Conservation (phyloP, 1,140 invertebrate genomes). For the Scaptomyza montana region DNA sequence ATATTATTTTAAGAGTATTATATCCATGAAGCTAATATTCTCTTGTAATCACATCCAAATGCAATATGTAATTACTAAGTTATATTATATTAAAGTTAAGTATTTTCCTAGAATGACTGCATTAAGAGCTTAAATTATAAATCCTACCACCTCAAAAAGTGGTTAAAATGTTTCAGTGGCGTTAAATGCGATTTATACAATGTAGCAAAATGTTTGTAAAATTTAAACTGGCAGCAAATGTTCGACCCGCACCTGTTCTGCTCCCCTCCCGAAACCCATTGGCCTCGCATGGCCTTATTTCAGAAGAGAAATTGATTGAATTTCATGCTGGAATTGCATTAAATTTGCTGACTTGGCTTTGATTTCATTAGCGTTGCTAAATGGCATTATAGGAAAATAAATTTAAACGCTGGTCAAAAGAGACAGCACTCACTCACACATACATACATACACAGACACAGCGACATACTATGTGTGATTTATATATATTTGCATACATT, state of each 20-base stretch:
- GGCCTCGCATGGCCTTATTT: background rate
- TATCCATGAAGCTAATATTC: no score
- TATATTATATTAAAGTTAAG: background rate
- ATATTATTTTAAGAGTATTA: no score
- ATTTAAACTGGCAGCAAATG: constrained; percentile 26
- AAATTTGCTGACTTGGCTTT: constrained; percentile 66
- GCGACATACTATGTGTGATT: constrained; percentile 29
- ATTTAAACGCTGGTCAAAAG: constrained; percentile 31
- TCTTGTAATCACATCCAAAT: no score
- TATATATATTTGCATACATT: constrained; percentile 22
- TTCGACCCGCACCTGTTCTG: no score
- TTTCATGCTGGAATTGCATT: constrained; percentile 55
- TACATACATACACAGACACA: constrained; percentile 9
- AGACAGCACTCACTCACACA: constrained; percentile 2
- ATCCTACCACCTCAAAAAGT: background rate
- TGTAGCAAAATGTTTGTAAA: constrained; percentile 35
- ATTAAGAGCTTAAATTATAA: background rate
- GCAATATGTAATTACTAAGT: background rate
- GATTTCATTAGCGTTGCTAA: constrained; percentile 59
- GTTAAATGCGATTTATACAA: constrained; percentile 53
- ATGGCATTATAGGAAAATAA: constrained; percentile 27
- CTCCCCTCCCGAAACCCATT: background rate
- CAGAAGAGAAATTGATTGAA: constrained; percentile 45
- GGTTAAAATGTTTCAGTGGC: background rate
- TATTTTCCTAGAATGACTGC: background rate